phyloP scores from a whole-genome alignment of 1,140 invertebrate genomes.

The Cryptotermes secundus region DNA sequence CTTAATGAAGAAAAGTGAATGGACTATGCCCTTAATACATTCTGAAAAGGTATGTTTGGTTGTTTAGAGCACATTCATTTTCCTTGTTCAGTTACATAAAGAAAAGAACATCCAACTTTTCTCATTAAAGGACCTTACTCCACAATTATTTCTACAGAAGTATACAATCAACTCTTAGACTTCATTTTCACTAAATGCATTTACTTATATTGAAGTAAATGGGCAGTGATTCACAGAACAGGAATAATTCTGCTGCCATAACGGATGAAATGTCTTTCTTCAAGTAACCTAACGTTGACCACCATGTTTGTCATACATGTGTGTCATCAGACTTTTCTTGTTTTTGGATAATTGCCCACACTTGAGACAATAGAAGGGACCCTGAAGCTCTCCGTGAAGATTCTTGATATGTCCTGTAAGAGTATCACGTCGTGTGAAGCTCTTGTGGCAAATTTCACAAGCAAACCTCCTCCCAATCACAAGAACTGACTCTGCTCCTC shows the following conservation, averaged over 20 bases:
- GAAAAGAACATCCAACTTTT: no score
- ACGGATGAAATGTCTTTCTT: neutral
- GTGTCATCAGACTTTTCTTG: slow-evolving; percentile 38
- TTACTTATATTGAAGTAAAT: no score
- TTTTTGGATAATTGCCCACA: slow-evolving; percentile 39
- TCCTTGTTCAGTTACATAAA: no score
- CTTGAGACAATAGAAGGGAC: slow-evolving; percentile 38
- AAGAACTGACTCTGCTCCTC: neutral
- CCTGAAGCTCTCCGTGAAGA: slow-evolving; percentile 37
- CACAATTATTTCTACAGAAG: neutral
- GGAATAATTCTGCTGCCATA: no score
- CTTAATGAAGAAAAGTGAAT: no score
- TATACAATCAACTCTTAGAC: neutral
- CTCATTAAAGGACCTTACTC: neutral
- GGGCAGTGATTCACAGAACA: no score
- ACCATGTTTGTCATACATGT: slow-evolving; percentile 36
- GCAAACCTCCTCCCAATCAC: slow-evolving; percentile 8
- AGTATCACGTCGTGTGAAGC: slow-evolving; percentile 37
- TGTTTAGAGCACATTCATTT: no score
- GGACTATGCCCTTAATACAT: no score
- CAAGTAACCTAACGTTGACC: neutral
- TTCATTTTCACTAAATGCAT: neutral
- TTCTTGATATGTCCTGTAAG: slow-evolving; percentile 38
- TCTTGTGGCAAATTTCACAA: slow-evolving; percentile 36
- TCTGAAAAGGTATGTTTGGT: no score